Conservation (phyloP, 2,888 invertebrate genomes). For the Lasioglossum pauxillum region DNA sequence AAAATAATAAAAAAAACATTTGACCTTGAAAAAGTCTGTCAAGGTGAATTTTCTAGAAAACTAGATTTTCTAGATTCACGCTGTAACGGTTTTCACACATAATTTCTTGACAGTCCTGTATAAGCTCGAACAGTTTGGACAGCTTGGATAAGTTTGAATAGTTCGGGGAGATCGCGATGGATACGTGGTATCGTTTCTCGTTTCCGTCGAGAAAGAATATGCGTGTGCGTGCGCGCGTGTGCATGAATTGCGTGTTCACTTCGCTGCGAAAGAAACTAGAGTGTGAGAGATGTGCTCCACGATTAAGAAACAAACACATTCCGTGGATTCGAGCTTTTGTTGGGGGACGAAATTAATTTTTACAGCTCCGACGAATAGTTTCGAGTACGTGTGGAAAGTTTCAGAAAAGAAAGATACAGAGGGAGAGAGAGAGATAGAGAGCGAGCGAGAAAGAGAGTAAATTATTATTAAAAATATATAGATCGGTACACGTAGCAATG, state of each 20-base stretch:
- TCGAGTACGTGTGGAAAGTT: background rate
- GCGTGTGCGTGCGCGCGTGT: background rate
- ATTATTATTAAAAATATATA: background rate
- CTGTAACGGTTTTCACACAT: too few species aligned
- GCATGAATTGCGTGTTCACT: background rate
- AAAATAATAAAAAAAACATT: too few species aligned
- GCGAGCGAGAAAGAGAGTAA: background rate
- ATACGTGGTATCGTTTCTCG: background rate
- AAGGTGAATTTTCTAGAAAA: too few species aligned
- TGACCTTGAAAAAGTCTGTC: too few species aligned
- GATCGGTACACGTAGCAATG: background rate
- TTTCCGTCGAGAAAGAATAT: background rate
- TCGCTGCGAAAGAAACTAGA: background rate
- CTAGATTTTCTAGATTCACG: too few species aligned
- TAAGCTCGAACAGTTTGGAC: conserved; percentile 9
- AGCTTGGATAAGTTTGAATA: conserved; percentile 1
- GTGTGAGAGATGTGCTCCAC: background rate
- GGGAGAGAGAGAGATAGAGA: background rate
- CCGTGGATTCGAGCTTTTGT: background rate
- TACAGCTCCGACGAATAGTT: background rate
- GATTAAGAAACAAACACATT: background rate
- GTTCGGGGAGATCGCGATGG: background rate
- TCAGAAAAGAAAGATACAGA: background rate
- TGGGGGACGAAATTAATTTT: background rate
- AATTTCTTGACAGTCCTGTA: too few species aligned